Evolutionary conservation across 1,140 invertebrate genomes (phyloP), one percentile per base, ranked within the genome.

Genomic region (Diorhabda elongata): DNA sequence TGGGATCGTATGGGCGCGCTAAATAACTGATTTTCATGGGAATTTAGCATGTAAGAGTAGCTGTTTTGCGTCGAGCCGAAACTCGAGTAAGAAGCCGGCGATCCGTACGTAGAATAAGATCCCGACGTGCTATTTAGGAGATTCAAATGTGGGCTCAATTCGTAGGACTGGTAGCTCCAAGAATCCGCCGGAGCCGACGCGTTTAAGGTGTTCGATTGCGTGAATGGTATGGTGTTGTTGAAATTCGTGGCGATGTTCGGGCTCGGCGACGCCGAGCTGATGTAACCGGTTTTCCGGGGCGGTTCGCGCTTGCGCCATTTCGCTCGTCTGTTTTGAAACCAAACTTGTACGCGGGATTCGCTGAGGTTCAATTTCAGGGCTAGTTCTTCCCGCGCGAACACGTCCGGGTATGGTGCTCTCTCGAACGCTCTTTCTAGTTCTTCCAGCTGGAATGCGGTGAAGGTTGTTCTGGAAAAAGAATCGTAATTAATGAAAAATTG

Each of bases 261-360:
- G 70, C 75, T 79, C 5, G 43, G 86, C 0, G 76, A 78, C 58
- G 75, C 69, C 5, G 76, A 77, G 42, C 69, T 75, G 68, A 73
- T 75, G 69, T 77, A 78, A 3, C 92, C 91, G 0, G 91, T 94
- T 82, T 97, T 97, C 69, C 98, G 89, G 0, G 96, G 97, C 8
- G 98, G 98, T 82, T 99, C 97, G 4, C 96, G 90, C 82, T 98
- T 99, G 11, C 97, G 86, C 97, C 97, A 99, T 81, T 98, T 99
- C 5, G 97, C 97, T 65, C 97, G 86, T 70, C 97, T 87, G 78
- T 99, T 98, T 84, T 99, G 92, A 76, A 94, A 94, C 92, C 92
- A 92, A 59, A 96, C 94, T 83, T 98, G 96, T 2, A 98, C 96
- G 68, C 96, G 85, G 7, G 95, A 96, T 83, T 98, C 96, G 71